Conservation (phyloP, 2,888 invertebrate species). For the Lasioglossum calceatum region DNA sequence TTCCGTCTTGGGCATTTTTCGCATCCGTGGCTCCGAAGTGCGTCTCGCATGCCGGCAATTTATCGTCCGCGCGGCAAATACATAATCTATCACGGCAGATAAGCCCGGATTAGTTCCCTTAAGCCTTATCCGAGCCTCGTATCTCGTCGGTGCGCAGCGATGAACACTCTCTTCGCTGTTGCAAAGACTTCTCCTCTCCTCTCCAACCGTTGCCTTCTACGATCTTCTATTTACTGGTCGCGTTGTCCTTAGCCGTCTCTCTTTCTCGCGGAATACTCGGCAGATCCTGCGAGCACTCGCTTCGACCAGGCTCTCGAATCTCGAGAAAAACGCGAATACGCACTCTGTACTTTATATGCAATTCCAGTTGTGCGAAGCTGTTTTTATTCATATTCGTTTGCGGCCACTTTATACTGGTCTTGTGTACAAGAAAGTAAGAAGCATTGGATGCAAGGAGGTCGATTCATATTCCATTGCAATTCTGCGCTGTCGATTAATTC, state of each 20-base stretch:
- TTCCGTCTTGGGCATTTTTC: slow-evolving; percentile 29
- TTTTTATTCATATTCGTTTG: not conserved
- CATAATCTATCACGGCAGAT: slow-evolving; percentile 70
- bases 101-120: slow-evolving; percentile 69
- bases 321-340: not conserved
- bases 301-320: not conserved
- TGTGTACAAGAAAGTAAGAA: not conserved
- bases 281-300: not conserved
- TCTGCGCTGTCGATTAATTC: not conserved
- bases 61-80: slow-evolving; percentile 68
- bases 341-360: not conserved
- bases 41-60: slow-evolving; percentile 52
- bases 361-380: not conserved
- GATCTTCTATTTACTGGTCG: slow-evolving; percentile 6
- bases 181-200: not conserved
- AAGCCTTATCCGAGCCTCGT: slow-evolving; percentile 65
- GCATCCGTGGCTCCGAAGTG: not conserved
- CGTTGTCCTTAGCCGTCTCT: not conserved
- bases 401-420: not conserved
- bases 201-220: not conserved
- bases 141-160: slow-evolving; percentile 56
- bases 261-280: not conserved
- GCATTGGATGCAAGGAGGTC: not conserved
- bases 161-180: slow-evolving; percentile 43
- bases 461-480: not conserved